Evolutionary conservation across 2,888 invertebrate genomes (phyloP).

Genomic region (Tupiocoris notatus): DNA sequence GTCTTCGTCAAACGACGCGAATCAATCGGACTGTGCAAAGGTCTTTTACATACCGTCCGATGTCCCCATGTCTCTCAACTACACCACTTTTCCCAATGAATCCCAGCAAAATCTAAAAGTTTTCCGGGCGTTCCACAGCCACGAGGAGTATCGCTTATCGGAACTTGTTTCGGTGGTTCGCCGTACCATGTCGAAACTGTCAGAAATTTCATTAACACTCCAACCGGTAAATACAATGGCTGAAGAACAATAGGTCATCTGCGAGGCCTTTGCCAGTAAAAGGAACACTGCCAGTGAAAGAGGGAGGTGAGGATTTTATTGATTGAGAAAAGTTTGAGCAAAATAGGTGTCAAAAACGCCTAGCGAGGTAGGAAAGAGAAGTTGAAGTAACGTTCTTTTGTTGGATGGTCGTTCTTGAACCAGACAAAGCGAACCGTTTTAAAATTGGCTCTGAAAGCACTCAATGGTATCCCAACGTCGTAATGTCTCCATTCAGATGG

Average conservation of each 20-base stretch:
- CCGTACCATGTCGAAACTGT: slow-evolving; percentile 33
- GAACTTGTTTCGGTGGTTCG: slow-evolving; percentile 12
- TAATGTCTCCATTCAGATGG: too few species aligned
- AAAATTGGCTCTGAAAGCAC: too few species aligned
- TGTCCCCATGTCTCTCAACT: not conserved
- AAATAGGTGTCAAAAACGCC: slow-evolving; percentile 29
- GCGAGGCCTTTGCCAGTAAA: slow-evolving; percentile 12
- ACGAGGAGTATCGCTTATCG: slow-evolving; percentile 13
- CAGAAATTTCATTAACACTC: slow-evolving; percentile 41
- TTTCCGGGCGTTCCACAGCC: slow-evolving; percentile 4
- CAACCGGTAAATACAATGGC: slow-evolving; percentile 38
- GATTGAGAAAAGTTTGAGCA: slow-evolving; percentile 30
- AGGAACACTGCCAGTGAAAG: not conserved
- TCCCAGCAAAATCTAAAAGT: slow-evolving; percentile 31
- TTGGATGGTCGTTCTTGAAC: not conserved
- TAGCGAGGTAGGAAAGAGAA: too few species aligned
- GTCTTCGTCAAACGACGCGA: not conserved
- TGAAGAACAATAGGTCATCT: slow-evolving; percentile 26
- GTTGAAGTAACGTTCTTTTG: not conserved
- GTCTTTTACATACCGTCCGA: too few species aligned
- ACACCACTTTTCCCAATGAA: slow-evolving; percentile 14
- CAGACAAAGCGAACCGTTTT: not conserved
- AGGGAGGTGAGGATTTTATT: slow-evolving; percentile 11
- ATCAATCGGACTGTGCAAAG: too few species aligned
- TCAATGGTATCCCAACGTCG: not conserved